Evolutionary conservation across 2,888 invertebrate species (phyloP), one percentile per base, ranked within the genome.

Genomic region (Thecophora atra): DNA sequence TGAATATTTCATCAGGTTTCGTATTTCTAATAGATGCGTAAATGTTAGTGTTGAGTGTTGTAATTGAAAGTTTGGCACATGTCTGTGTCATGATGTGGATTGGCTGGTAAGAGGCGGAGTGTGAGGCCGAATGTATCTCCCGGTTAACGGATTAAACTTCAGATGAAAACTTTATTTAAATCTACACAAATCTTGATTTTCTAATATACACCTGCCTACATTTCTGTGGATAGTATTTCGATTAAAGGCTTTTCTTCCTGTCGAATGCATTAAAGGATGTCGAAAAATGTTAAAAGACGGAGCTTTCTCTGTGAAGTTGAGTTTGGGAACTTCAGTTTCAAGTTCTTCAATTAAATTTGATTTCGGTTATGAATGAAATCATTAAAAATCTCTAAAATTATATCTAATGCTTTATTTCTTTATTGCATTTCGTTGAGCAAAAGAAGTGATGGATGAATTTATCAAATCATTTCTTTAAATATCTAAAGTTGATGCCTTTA

Each of bases 21-120:
- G 30, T 30, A 37, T 63, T 52, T 63, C 70, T 70, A 70, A 70
- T 70, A 52, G 63, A 51, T 70, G 70, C 62, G 63, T 63, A 63
- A 63, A 63, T 62, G 70, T 70, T 63, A 51, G 69, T 69, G 69
- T 60, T 60, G 58, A 67, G 51, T 62, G 60, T 28, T 70, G 70
- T 70, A 70, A 70, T 70, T 70, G 70, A 70, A 70, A 70, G 70
- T 70, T 70, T 62, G 63, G 21, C 62, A 70, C 37, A 63, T 63
- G 68, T 28, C 26, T 47, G 47, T 47, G 47, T 17, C 17, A n/a
- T 47, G 47, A 47, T 47, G 47, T 8, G 15, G 47, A 47, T 15
- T 5, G 13, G n/a, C 13, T 47, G n/a, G 47, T 47, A 17, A 37
- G 7, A 37, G 37, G 6, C 37, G 6, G 47, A 47, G 47, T n/a